phyloP scores from a whole-genome alignment of 2,888 invertebrate species.

The Odontocolon sp. region DNA sequence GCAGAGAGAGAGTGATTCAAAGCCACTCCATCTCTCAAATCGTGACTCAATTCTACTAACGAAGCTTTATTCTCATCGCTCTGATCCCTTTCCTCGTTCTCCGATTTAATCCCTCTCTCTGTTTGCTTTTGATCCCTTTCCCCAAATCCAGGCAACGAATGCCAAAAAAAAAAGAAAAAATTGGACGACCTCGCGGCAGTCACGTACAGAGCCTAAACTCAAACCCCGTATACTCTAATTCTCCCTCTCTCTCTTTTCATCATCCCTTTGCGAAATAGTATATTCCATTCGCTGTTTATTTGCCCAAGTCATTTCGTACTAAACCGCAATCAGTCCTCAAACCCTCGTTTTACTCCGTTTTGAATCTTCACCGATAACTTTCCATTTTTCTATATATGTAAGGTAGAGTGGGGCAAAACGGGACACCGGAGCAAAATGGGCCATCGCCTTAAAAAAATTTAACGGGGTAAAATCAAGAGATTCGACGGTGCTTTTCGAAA shows the following conservation, averaged over 20 bases:
- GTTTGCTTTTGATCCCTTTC: constrained; percentile 54
- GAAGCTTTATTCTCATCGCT: constrained; percentile 50
- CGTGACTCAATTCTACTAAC: constrained; percentile 57
- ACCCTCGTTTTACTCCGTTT: constrained; percentile 34
- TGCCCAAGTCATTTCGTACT: constrained; percentile 64
- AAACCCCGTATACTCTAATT: constrained; percentile 1
- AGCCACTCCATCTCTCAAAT: constrained; percentile 47
- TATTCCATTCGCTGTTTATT: constrained; percentile 64
- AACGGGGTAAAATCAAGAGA: no score
- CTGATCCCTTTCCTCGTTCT: constrained; percentile 31
- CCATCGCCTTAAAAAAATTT: no score
- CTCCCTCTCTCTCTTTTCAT: constrained; percentile 5
- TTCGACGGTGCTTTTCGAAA: no score
- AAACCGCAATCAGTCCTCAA: constrained; percentile 61
- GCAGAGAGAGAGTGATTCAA: constrained; percentile 34
- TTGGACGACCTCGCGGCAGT: constrained; percentile 31
- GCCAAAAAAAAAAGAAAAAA: constrained; percentile 33
- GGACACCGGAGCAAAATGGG: no score
- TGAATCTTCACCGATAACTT: no score
- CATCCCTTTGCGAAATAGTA: constrained; percentile 36
- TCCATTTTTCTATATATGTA: no score
- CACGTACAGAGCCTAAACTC: constrained; percentile 40
- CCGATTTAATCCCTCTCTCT: constrained; percentile 39
- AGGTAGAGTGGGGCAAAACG: no score
- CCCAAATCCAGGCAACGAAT: constrained; percentile 52